A percentile compares a stretch with the other conserved stretches of the same genome.
Evolutionary conservation across 2,113 vertebrate genomes (phyloP).

Genomic region (Xerus inauris): DNA sequence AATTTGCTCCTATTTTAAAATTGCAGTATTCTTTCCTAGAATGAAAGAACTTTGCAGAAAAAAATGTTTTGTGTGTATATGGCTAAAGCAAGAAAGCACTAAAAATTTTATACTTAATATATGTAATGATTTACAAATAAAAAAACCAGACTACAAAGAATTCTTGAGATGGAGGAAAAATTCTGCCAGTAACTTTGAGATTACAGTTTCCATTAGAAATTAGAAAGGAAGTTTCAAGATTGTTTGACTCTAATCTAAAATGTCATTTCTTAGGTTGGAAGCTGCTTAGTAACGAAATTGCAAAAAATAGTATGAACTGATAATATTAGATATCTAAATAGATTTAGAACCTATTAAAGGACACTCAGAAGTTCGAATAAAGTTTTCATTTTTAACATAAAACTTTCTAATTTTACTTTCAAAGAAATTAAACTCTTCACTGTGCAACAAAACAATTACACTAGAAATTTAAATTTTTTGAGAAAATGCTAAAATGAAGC

Average conservation of each 20-base stretch:
- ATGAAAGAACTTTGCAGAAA: conserved; percentile 17
- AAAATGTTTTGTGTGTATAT: background rate
- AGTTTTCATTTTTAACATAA: conserved; percentile 33
- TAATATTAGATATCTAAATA: conserved; percentile 49
- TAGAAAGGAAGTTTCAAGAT: conserved; percentile 42
- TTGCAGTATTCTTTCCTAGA: conserved; percentile 14
- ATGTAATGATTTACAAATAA: conserved; percentile 40
- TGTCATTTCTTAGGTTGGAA: background rate
- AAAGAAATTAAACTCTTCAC: background rate
- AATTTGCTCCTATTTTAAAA: conserved; percentile 22
- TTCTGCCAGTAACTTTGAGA: conserved; percentile 39
- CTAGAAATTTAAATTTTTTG: background rate
- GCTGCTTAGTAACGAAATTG: conserved; percentile 39
- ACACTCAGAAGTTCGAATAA: background rate
- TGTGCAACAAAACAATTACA: background rate
- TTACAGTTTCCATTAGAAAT: background rate
- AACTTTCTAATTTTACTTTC: conserved; percentile 2
- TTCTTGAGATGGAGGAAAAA: conserved; percentile 29
- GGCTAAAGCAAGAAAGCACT: conserved; percentile 20
- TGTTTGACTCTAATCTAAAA: conserved; percentile 13
- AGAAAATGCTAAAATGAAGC: background rate
- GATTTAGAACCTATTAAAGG: background rate
- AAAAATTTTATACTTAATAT: conserved; percentile 40
- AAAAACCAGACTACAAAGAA: conserved; percentile 58
- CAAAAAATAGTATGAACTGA: background rate